Evolutionary conservation across 2,888 invertebrate genomes (phyloP).

Genomic region (Rhogogaster chlorosoma): DNA sequence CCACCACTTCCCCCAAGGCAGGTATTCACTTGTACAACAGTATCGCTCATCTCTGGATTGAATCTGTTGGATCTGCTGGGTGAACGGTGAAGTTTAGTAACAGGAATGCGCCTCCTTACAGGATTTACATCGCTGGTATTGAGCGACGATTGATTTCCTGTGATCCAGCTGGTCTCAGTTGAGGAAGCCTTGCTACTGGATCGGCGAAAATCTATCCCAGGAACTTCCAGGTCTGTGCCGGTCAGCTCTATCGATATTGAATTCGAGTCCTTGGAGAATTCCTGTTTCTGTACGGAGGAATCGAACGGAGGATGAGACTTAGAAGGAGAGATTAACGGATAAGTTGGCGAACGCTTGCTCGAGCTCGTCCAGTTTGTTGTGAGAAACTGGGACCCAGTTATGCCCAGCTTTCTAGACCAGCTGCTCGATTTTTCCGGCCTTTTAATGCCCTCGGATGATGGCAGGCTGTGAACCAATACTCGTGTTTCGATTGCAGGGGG

Average conservation of each 20-base stretch:
- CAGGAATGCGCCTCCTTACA: slow-evolving; percentile 42
- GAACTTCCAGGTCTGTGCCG: not conserved
- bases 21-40: slow-evolving; percentile 28
- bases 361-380: slow-evolving; percentile 32
- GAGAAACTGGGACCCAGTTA: slow-evolving; percentile 49
- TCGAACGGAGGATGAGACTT: not conserved
- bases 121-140: slow-evolving; percentile 14
- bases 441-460: slow-evolving; percentile 9
- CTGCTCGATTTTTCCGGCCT: slow-evolving; percentile 3
- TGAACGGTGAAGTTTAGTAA: slow-evolving; percentile 41
- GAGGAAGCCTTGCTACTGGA: slow-evolving; percentile 1
- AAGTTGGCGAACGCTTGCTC: slow-evolving; percentile 50
- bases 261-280: not conserved
- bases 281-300: not conserved
- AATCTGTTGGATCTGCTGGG: slow-evolving; percentile 41
- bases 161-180: slow-evolving; percentile 35
- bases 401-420: slow-evolving; percentile 48
- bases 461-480: not conserved
- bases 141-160: not conserved
- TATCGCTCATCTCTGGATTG: slow-evolving; percentile 2
- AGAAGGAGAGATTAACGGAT: slow-evolving; percentile 47
- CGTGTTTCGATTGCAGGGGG: not conserved
- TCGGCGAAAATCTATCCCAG: not conserved
- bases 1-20: slow-evolving; percentile 22
- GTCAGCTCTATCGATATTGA: slow-evolving; percentile 44